phyloP scores from a whole-genome alignment of 2,888 invertebrate species.

The Aphrophora alni region DNA sequence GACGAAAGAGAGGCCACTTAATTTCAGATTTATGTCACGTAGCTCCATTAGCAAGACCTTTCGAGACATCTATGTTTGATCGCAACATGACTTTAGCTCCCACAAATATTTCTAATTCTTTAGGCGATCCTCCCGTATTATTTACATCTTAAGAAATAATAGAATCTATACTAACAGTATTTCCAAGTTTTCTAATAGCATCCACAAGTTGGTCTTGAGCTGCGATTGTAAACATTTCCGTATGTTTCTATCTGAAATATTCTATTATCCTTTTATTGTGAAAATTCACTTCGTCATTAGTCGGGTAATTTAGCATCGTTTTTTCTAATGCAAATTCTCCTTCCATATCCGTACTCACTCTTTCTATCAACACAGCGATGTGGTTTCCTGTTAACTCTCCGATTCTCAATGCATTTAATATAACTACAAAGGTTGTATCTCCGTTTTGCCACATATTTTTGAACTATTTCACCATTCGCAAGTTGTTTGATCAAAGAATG shows the following conservation, averaged over 20 bases:
- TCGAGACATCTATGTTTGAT: constrained; percentile 47
- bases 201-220: too few species aligned
- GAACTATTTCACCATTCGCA: too few species aligned
- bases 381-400: constrained; percentile 43
- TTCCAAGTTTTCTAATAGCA: too few species aligned
- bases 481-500: too few species aligned
- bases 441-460: constrained; percentile 34
- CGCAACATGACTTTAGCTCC: constrained; percentile 49
- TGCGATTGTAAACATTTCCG: constrained; percentile 30
- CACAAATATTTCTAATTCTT: constrained; percentile 45
- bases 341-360: background rate
- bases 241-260: constrained; percentile 4
- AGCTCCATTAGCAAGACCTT: constrained; percentile 47
- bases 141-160: too few species aligned
- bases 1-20: constrained; percentile 41
- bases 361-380: background rate
- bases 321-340: constrained; percentile 22
- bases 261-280: constrained; percentile 24
- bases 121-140: constrained; percentile 42
- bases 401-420: constrained; percentile 46
- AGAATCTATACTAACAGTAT: too few species aligned
- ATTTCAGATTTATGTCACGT: constrained; percentile 49
- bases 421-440: constrained; percentile 42
- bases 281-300: constrained; percentile 20
- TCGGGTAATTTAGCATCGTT: constrained; percentile 18